These are phyloP conservation scores for Diplosoma virens DNA, from an alignment of 23 tunicate species.

Conservation along the genomic window DNA sequence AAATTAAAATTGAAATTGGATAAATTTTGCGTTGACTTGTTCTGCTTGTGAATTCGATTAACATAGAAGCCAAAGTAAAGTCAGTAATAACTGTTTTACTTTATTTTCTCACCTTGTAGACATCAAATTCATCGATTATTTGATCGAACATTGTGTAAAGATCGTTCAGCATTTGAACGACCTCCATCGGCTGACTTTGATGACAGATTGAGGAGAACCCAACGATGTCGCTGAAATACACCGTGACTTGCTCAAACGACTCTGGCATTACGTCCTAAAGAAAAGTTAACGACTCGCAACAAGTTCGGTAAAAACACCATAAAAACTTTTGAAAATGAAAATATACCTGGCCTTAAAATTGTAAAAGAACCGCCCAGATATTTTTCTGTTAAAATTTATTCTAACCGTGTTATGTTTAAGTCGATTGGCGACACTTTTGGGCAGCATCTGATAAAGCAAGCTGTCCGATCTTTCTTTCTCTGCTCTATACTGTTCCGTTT, in stretches of 20 bases:
- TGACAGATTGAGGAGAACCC: conserved; percentile 87
- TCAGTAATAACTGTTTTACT: too few relatives aligned
- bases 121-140: conserved; percentile 66
- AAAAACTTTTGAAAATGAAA: too few relatives aligned
- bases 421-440: conserved; percentile 68
- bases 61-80: too few relatives aligned
- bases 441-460: conserved; percentile 89
- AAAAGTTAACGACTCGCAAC: too few relatives aligned
- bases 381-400: background rate
- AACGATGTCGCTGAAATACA: conserved; percentile 92
- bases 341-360: background rate
- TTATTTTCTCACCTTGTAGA: conserved; percentile 63
- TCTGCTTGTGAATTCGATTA: too few relatives aligned
- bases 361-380: background rate
- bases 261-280: conserved; percentile 65
- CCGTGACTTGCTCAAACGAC: conserved; percentile 68
- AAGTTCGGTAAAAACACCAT: too few relatives aligned
- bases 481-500: conserved; percentile 58
- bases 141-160: conserved; percentile 84
- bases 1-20: too few relatives aligned
- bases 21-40: too few relatives aligned
- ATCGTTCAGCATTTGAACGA: conserved; percentile 81
- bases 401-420: conserved; percentile 58
- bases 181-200: conserved; percentile 58
- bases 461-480: conserved; percentile 87